Base-by-base conservation (phyloP, 2,113 vertebrate species). In the Lasiurus borealis region DNA sequence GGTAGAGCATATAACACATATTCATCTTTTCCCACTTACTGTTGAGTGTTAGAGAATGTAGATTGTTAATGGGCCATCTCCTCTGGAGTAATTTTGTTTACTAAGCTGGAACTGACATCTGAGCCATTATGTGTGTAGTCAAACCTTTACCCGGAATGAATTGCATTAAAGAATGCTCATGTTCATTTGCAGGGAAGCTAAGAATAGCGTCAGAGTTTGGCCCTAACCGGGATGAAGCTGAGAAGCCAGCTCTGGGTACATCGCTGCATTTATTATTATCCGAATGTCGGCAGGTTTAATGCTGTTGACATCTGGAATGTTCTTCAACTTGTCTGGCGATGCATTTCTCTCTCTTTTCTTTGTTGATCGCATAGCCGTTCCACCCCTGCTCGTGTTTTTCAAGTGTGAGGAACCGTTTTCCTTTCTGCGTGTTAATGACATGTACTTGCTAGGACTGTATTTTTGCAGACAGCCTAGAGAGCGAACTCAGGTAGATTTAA, bases 241-340 rank as follows among this genome's bases (percentile, higher is more conserved):
- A 96, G 87, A 94, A 93, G 80, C 73, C 94, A 94, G 88, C 54
- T 27, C 3, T 66, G 72, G 91, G 25, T 0, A 0, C 82, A 64
- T 73, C 85, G 71, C 97, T 96, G 27, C 59, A 36, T 90, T 96
- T 97, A 75, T 90, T 95, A 59, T 92, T 96, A 46, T 92, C 77
- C 85, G 86, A 75, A 72, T 0, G 16, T 97, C 82, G 96, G 84
- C 95, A 50, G 68, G 85, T 97, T 93, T 96, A 96, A 85, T 46
- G 44, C 50, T 93, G 69, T 93, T 98, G 97, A 95, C 98, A 97
- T 98, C 97, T 98, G 97, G 97, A 97, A 80, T 97, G 87, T 97
- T 98, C 97, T 95, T 95, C 93, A 89, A 8, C 96, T 29, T 84
- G 50, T 92, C 97, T 90, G 96, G 15, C 97, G 96, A 97, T 97